Evolutionary conservation across 2,797 vertebrate genomes (phyloP).

Genomic region (Pipistrellus pipistrellus): DNA sequence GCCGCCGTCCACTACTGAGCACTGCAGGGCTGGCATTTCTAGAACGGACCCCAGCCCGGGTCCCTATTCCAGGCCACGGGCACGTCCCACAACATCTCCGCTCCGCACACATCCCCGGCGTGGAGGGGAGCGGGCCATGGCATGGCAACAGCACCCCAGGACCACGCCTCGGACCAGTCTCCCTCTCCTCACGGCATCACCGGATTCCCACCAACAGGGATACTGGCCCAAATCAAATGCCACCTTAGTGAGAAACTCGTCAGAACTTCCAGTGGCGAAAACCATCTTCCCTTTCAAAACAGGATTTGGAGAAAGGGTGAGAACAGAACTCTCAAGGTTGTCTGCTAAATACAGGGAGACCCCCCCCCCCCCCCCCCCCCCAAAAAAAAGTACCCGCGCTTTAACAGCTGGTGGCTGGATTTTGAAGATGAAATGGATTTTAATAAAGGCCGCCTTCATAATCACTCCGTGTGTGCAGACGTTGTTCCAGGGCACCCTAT

Average conservation of each 20-base stretch:
- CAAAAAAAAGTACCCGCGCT: too few species aligned
- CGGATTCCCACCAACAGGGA: not conserved
- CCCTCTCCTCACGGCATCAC: not conserved
- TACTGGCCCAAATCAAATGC: not conserved
- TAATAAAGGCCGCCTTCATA: too few species aligned
- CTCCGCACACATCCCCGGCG: not conserved
- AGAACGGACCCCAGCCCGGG: not conserved
- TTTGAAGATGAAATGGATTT: too few species aligned
- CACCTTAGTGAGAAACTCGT: not conserved
- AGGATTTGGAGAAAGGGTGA: not conserved
- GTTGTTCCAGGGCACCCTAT: too few species aligned
- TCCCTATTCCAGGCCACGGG: not conserved
- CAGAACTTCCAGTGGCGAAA: not conserved
- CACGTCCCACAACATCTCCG: not conserved
- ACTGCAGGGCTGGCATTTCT: not conserved
- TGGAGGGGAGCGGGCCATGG: not conserved
- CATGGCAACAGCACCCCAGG: not conserved
- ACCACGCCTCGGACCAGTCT: not conserved
- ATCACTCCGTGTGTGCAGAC: too few species aligned
- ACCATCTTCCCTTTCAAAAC: not conserved
- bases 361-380: too few species aligned
- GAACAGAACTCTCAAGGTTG: not conserved
- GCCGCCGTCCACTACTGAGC: not conserved
- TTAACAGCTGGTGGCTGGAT: too few species aligned
- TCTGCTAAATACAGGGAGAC: not conserved